Evolutionary conservation across 2,888 invertebrate species (phyloP), one percentile per base, ranked within the genome.

Genomic region (Andrena hattorfiana): DNA sequence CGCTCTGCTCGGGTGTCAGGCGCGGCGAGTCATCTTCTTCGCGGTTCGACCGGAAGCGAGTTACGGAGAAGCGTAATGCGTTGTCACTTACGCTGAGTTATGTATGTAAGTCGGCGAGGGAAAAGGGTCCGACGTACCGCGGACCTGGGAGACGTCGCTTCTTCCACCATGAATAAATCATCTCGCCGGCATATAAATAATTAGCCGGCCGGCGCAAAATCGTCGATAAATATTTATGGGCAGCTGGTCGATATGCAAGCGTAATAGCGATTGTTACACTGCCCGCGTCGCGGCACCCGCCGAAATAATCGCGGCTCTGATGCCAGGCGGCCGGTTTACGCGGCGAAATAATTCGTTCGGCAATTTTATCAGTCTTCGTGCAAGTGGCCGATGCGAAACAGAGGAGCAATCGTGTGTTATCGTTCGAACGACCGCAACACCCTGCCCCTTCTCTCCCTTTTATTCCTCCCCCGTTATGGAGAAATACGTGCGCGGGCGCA

Each of bases 191-290:
- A 79, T 80, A 89, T 86, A 90, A 90, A 88, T 89, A 89, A 89
- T 89, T 89, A 87, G 81, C 63, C 71, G 80, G 76, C 42, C 51
- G 63, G 81, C 70, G 74, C 77, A 84, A 88, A 90, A 89, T 87
- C 83, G 84, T 78, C 87, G 88, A 90, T 87, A 91, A 90, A 91
- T 88, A 91, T 89, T 90, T 89, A 90, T 90, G 83, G 87, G 76
- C 54, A 59, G 66, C 60, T 48, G 64, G 67, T 88, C 84, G 87
- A 87, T 88, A 89, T 88, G 88, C 87, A 85, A 86, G 83, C 80
- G 70, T 89, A 87, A 90, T 86, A 73, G 86, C 85, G 79, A 87
- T 89, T 86, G 85, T 87, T 85, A 85, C 83, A 85, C 77, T 81
- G 67, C 20, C 67, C 80, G 64, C 13, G 77, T n/a, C 16, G 72